phyloP scores from a whole-genome alignment of 2,113 vertebrate species.

The Mirza zaza region DNA sequence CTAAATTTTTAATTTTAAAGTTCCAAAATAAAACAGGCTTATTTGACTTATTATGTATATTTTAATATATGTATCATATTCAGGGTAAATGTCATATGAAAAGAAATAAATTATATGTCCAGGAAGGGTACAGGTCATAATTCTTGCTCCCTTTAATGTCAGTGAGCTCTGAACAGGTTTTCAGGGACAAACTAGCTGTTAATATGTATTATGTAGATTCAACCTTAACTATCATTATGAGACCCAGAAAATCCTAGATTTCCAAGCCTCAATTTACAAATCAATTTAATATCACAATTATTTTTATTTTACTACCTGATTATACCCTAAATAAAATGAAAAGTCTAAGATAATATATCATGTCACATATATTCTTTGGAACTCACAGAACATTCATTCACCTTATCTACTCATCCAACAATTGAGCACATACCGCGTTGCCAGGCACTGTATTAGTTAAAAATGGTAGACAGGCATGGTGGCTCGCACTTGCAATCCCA shows the following conservation, averaged over 20 bases:
- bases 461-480: not conserved
- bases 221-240: slow-evolving; percentile 59
- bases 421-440: not conserved
- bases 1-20: slow-evolving; percentile 46
- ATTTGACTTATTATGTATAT: slow-evolving; percentile 50
- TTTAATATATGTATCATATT: slow-evolving; percentile 64
- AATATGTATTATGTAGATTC: slow-evolving; percentile 61
- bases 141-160: slow-evolving; percentile 48
- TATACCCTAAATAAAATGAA: slow-evolving; percentile 29
- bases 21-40: slow-evolving; percentile 49
- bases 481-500: too few species aligned
- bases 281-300: slow-evolving; percentile 49
- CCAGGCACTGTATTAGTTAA: not conserved
- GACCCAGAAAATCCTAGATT: slow-evolving; percentile 43
- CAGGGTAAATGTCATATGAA: slow-evolving; percentile 66
- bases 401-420: not conserved
- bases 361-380: slow-evolving; percentile 24
- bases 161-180: slow-evolving; percentile 46
- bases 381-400: not conserved
- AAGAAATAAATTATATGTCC: slow-evolving; percentile 61
- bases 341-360: not conserved
- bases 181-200: slow-evolving; percentile 64
- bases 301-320: slow-evolving; percentile 64
- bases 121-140: slow-evolving; percentile 60
- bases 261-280: slow-evolving; percentile 50